Base-by-base conservation (phyloP, 2,113 vertebrate genomes). In the Myrmophylax atrothorax region DNA sequence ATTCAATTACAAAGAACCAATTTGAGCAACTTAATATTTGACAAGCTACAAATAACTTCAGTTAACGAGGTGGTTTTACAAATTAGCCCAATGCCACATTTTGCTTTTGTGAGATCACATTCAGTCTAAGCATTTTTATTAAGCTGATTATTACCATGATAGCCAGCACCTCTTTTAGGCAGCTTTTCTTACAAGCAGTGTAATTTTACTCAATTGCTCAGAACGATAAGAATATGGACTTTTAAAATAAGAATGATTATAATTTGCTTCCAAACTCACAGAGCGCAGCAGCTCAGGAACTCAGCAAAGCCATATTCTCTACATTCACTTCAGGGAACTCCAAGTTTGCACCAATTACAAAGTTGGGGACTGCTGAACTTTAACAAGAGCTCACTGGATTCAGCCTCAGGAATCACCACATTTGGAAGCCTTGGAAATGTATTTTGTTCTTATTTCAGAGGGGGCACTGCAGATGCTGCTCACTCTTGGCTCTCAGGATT, bases 1-100 rank as follows among this genome's bases (percentile, higher is more conserved):
- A 95, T 93, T 93, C 72, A 95, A 84, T 94, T 94, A 79, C 18
- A 94, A 69, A 92, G 78, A 94, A 52, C 18, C 31, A 4, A 93
- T 81, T 47, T 89, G 14, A 89, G 64, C 55, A 93, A 88, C 74
- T 90, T 93, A 59, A 26, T 85, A 85, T 76, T 88, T 87, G 92
- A 84, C 85, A 95, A 91, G 69, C 49, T 87, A 85, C 83, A 92
- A 92, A 95, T 55, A 78, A 73, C 75, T 93, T 78, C 69, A 22
- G 46, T 91, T 89, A 91, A 90, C 1, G 1, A 76, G 67, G 42
- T 4, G 10, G 37, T 92, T 96, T 93, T 74, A 68, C 59, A 58
- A 85, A 89, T 84, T 42, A 86, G 75, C 26, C 42, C 72, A 53
- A 69, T 53, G 35, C 13, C 44, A 60, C 56, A 42, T 84, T 81